Evolutionary conservation across 2,113 vertebrate species (phyloP), one percentile per base, ranked within the genome.

Genomic region (Platanista minor): DNA sequence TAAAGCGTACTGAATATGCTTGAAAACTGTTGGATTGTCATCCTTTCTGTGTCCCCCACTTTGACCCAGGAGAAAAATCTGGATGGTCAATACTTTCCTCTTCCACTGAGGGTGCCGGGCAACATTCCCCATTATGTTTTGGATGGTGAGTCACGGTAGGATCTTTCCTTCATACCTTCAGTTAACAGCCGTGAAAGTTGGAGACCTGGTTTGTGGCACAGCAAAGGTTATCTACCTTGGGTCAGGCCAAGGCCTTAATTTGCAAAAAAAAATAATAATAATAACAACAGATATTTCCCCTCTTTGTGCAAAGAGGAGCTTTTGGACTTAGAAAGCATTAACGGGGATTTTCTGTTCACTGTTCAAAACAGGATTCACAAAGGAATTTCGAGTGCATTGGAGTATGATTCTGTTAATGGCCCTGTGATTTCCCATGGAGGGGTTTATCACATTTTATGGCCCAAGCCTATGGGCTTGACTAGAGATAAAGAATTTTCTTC

Each of bases 261-360:
- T n/a, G 41, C 17, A 41, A 90, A 84, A 82, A 74, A 57, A 20
- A 27, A 52, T 52, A 49, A 46, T 46, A 75, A 33, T 66, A 18
- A 54, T 20, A 95, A 57, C 4, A 82, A 41, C 36, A 88, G 25
- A 5, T 67, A n/a, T 46, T 43, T 71, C 20, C 25, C 20, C 91
- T 93, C 62, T 82, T 89, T 93, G 64, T 93, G 23, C 69, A 80
- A 84, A 88, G 33, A 72, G 90, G 62, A 80, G 82, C 41, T 72
- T 59, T 61, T 72, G 23, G 62, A 77, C 41, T 84, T 85, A 59
- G 27, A 64, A 96, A 84, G n/a, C 59, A 49, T 91, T 69, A 81
- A 49, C 78, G 49, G 49, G 54, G 27, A 25, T 82, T 89, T 21
- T 80, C 61, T 82, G 18, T 33, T 91, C 43, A 25, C 46, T 54